Evolutionary conservation across 30 jellyfish, hydroid and myxozoan genomes (phyloP), one percentile per base, ranked within the genome.

Genomic region (Turritopsis dohrnii): DNA sequence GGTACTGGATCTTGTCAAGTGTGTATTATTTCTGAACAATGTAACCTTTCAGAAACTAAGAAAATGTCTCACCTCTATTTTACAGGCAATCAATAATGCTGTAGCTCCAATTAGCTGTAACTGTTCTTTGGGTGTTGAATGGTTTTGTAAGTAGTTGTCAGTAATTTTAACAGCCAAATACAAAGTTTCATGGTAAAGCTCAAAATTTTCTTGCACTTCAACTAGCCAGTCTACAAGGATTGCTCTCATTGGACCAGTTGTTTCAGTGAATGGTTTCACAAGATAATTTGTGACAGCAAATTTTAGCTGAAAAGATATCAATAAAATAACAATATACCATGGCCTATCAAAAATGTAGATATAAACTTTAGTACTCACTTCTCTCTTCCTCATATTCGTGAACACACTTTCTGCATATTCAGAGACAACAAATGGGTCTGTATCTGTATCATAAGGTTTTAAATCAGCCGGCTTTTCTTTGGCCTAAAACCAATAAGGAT

Each of bases 171-270:
- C 94, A 52, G 96, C 98, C 20, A 93, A 86, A 76, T 93, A 93
- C 18, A 93, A 85, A 22, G 98, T 93, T 81, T 93, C 98, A 81
- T 93, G 98, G 76, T 84, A 88, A 29, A 93, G 90, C 65, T 87
- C 98, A 66, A 93, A 93, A 79, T 93, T 93, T 65, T 93, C 98
- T 72, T 93, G 98, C 28, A 93, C 96, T 65, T 93, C 98, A 24
- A 93, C 98, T 52, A 93, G 85, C 98, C 98, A 93, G 82, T 93
- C 98, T 75, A 93, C 84, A 83, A 93, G 84, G 16, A 93, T 85
- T 9, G 96, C 94, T 81, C 98, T 65, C 98, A 93, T 93, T 22
- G 85, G 86, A 52, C 85, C 84, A 4, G 98, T 87, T 24, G 96
- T 87, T 80, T 87, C 79, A 53, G 92, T 74, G 53, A 54, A 71